These are phyloP conservation scores for Embiotoca jacksoni DNA, from an alignment of 2,113 vertebrate species.

Conservation along the genomic window DNA sequence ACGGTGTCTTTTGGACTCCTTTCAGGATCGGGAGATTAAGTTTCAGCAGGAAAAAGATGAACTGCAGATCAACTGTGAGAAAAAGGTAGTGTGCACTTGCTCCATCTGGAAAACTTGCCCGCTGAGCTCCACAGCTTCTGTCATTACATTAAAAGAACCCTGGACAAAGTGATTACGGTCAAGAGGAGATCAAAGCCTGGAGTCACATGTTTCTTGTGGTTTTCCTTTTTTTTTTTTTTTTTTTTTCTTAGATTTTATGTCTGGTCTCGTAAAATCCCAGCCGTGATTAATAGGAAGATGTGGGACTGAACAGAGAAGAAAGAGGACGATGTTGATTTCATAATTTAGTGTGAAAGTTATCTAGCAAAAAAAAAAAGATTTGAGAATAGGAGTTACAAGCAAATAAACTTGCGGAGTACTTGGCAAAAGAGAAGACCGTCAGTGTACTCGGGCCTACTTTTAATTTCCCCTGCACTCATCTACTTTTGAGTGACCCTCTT, in stretches of 20 bases:
- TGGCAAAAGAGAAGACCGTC: neutral
- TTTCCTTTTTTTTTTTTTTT: constrained; percentile 40
- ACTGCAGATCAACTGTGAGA: constrained; percentile 86
- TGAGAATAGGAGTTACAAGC: neutral
- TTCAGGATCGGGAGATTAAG: constrained; percentile 89
- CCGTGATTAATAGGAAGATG: constrained; percentile 44
- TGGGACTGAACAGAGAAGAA: constrained; percentile 15
- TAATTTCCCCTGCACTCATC: constrained; percentile 45
- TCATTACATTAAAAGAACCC: constrained; percentile 34
- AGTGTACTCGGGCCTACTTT: neutral
- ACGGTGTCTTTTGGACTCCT: constrained; percentile 6
- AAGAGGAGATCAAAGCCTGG: constrained; percentile 61
- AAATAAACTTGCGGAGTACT: neutral
- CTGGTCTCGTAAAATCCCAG: constrained; percentile 47
- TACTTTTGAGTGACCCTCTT: constrained; percentile 62
- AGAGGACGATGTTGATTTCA: neutral
- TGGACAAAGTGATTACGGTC: constrained; percentile 48
- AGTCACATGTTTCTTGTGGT: constrained; percentile 43
- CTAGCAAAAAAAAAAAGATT: neutral
- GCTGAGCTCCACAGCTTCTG: constrained; percentile 30
- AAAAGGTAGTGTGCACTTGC: constrained; percentile 85
- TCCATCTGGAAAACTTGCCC: constrained; percentile 18
- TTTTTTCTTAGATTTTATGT: constrained; percentile 43
- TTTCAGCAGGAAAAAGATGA: constrained; percentile 87
- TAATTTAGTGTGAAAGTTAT: constrained; percentile 15